Percentiles rank a stretch among this genome's conserved stretches.
Evolutionary conservation across 1,140 invertebrate species (phyloP).

Genomic region (Chrysoperla carnea): DNA sequence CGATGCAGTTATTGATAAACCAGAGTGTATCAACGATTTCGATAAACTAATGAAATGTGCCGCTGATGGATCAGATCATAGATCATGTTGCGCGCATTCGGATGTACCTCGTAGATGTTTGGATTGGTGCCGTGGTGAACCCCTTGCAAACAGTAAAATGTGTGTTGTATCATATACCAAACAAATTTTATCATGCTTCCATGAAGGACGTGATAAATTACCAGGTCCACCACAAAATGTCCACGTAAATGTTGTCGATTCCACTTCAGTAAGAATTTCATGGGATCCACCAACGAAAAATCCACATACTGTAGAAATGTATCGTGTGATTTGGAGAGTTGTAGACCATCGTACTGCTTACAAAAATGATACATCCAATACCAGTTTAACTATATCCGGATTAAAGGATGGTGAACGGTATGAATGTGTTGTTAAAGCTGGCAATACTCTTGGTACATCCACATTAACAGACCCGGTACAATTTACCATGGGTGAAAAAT

Average conservation of each 20-base stretch:
- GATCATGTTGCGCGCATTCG: conserved; percentile 55
- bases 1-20: conserved; percentile 55
- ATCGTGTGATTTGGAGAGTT: conserved; percentile 48
- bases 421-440: conserved; percentile 64
- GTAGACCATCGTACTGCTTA: conserved; percentile 9
- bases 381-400: conserved; percentile 42
- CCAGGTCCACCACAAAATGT: conserved; percentile 63
- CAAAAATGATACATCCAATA: conserved; percentile 44
- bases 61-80: conserved; percentile 60
- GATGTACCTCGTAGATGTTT: conserved; percentile 55
- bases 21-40: conserved; percentile 62
- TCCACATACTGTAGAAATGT: conserved; percentile 63
- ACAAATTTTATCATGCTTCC: conserved; percentile 60
- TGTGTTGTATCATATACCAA: conserved; percentile 55
- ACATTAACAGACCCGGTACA: conserved; percentile 48
- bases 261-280: conserved; percentile 36
- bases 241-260: conserved; percentile 36
- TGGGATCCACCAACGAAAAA: conserved; percentile 69
- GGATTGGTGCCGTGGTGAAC: conserved; percentile 53
- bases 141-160: conserved; percentile 36
- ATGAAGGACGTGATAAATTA: conserved; percentile 53
- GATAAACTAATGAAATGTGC: conserved; percentile 74
- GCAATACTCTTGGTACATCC: conserved; percentile 60
- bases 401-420: conserved; percentile 53
- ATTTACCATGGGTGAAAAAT: conserved; percentile 53